Base-by-base conservation (phyloP, 2,888 invertebrate genomes). In the Smittia aterrima region DNA sequence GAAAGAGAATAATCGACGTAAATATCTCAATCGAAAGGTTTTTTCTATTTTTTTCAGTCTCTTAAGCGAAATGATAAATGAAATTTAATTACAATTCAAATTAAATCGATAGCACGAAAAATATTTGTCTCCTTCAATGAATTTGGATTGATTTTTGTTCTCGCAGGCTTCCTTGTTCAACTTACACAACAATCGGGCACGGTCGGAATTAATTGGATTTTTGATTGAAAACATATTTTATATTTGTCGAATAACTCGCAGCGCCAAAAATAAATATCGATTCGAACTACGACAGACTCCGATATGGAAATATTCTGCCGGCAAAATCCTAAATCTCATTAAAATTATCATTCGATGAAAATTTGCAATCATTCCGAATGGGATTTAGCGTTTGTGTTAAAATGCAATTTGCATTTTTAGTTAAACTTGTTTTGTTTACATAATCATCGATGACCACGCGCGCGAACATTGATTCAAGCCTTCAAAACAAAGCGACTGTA, bases 201-300 rank as follows among this genome's bases (percentile, higher is more conserved):
- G 22, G 47, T 3, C 3, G 6, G 25, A 27, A 64, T 54, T 53
- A 70, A 70, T 70, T 70, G 70, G 70, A 70, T 70, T 70, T 70
- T 54, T 70, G 70, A 70, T 70, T 54, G 54, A 22, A 70, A 67
- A 67, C 18, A 38, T 70, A 67, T 70, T 70, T 70, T 70, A 32
- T 32, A 70, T 70, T 70, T 70, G 47, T 22, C 27, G 18, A 20
- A 20, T 24, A 64, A n/a, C 27, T 66, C 27, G n/a, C 24, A 66
- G 6, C 16, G 25, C 64, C 25, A 53, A 54, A 54, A 41, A 41
- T 58, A 70, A 67, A 67, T 67, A 67, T 67, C 67, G 67, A 41
- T 41, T 67, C 40, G 58, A 22, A 58, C 1, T 9, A 4, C n/a
- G 58, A 18, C 18, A 11, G 38, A 11, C 53, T 16, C 11, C 32